Percentiles rank a stretch among this genome's conserved stretches.
These are phyloP conservation scores for Zonotrichia leucophrys DNA, from an alignment of 2,113 vertebrate species.

Conservation along the genomic window DNA sequence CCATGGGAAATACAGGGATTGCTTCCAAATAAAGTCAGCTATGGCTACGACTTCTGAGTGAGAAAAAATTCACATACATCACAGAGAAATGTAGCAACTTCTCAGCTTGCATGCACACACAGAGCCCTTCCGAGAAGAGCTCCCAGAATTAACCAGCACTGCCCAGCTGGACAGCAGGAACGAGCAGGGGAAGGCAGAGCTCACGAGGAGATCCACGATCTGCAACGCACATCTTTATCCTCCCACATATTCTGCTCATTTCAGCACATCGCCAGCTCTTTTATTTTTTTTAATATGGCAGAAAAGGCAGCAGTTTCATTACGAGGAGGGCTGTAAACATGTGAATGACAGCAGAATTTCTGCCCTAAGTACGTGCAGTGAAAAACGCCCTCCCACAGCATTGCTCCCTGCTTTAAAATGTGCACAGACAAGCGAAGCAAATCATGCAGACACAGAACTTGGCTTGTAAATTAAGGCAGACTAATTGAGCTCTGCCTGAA, in stretches of 20 bases:
- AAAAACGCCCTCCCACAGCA: neutral
- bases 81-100: neutral
- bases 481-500: constrained; percentile 9
- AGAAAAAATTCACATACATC: neutral
- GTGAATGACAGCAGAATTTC: neutral
- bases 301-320: neutral
- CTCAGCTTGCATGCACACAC: neutral
- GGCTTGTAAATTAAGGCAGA: neutral
- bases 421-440: neutral
- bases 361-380: neutral
- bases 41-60: fast-evolving
- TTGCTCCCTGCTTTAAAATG: neutral
- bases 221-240: neutral
- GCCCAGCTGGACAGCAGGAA: neutral
- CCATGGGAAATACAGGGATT: neutral
- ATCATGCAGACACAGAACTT: neutral
- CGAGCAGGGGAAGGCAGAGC: neutral
- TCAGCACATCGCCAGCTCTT: neutral
- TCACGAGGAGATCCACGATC: fast-evolving
- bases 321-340: neutral
- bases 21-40: neutral
- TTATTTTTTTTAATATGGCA: neutral
- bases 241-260: neutral
- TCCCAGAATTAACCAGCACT: neutral
- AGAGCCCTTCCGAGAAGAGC: neutral